Percentiles rank a stretch among this genome's conserved stretches.
Evolutionary conservation across 2,113 vertebrate genomes (phyloP).

Genomic region (Lepus timidus): DNA sequence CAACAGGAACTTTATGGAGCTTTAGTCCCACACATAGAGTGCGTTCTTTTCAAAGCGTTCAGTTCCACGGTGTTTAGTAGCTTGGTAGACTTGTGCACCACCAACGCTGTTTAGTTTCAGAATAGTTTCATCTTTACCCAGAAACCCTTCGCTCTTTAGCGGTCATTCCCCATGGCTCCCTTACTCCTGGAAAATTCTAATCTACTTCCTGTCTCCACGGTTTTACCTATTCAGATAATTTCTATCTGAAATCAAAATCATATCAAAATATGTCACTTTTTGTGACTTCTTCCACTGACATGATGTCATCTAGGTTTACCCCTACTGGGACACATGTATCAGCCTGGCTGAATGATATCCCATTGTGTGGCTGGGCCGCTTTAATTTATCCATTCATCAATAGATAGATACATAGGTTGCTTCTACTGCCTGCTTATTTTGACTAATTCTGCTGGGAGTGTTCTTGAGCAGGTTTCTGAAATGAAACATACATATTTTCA

Average conservation of each 20-base stretch:
- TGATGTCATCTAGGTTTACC: background rate
- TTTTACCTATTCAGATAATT: background rate
- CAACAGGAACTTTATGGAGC: background rate
- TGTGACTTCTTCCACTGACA: background rate
- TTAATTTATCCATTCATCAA: background rate
- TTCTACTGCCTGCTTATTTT: background rate
- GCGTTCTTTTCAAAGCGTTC: background rate
- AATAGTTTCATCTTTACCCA: background rate
- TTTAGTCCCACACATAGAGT: background rate
- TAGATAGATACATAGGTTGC: background rate
- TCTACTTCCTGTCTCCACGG: background rate
- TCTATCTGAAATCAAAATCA: background rate
- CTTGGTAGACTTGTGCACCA: background rate
- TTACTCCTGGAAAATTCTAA: background rate
- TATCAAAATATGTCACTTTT: background rate
- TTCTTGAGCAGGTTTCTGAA: background rate
- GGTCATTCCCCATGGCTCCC: background rate
- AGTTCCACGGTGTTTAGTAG: background rate
- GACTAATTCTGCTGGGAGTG: background rate
- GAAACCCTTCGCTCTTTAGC: background rate
- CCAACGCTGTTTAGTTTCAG: background rate
- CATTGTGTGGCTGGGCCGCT: background rate
- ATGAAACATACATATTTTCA: background rate
- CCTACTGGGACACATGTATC: rapidly evolving
- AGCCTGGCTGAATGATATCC: background rate